A percentile compares a stretch with the other conserved stretches of the same genome.
phyloP scores from a whole-genome alignment of 2,797 vertebrate genomes.

The Peromyscus melanophrys region DNA sequence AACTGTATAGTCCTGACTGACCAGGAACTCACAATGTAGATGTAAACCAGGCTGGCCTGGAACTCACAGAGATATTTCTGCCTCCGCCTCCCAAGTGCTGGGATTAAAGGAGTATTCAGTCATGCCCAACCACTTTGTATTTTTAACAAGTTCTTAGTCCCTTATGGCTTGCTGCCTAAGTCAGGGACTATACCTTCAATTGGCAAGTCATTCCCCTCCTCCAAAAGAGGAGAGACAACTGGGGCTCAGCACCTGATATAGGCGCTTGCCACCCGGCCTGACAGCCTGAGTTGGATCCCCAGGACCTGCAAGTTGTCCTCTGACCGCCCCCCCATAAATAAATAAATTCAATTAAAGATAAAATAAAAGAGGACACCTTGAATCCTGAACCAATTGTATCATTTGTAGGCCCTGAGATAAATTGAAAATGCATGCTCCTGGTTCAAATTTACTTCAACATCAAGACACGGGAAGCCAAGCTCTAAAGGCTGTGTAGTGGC shows the following conservation, averaged over 20 bases:
- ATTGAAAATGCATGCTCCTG: neutral
- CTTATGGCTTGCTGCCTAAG: neutral
- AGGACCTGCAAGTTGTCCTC: neutral
- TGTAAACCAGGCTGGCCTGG: neutral
- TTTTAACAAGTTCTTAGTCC: neutral
- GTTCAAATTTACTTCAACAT: slow-evolving; percentile 12
- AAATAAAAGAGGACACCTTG: neutral
- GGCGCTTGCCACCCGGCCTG: neutral
- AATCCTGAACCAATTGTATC: neutral
- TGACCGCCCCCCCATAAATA: neutral
- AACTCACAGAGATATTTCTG: neutral
- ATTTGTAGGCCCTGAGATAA: neutral
- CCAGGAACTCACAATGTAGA: neutral
- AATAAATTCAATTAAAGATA: neutral
- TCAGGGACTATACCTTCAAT: neutral
- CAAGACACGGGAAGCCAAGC: neutral
- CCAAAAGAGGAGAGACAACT: neutral
- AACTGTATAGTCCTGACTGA: neutral
- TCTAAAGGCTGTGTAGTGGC: neutral
- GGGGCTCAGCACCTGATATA: neutral
- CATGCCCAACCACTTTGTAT: neutral
- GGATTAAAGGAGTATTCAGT: neutral
- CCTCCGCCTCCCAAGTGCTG: too few species aligned
- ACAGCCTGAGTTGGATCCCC: neutral
- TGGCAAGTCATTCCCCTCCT: neutral